Percentiles rank a stretch among this genome's conserved stretches.
These are phyloP conservation scores for Syritta pipiens DNA, from an alignment of 2,888 invertebrate species.

Conservation along the genomic window DNA sequence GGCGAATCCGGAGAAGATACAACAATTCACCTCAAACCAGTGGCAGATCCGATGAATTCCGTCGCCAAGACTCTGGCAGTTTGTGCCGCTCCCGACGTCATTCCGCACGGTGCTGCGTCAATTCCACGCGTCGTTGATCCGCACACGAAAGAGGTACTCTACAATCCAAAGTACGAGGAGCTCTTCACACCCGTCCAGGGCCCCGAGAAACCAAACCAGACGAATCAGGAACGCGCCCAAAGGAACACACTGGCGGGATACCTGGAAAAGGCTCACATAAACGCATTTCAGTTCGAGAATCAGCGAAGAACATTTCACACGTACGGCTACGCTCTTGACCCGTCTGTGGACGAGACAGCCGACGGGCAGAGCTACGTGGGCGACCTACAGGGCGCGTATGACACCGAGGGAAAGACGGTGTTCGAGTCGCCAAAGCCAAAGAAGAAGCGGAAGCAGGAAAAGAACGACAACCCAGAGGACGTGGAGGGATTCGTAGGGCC, in stretches of 20 bases:
- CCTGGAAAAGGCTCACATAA: slow-evolving; percentile 96
- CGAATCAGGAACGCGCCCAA: slow-evolving; percentile 91
- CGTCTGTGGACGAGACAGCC: slow-evolving; percentile 85
- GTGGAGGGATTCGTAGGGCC: slow-evolving; percentile 97
- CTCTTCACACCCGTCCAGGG: slow-evolving; percentile 95
- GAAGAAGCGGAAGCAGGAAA: slow-evolving; percentile 89
- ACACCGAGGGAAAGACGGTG: slow-evolving; percentile 90
- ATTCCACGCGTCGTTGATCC: slow-evolving; percentile 87
- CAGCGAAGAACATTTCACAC: slow-evolving; percentile 96
- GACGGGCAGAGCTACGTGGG: slow-evolving; percentile 81
- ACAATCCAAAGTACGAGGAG: slow-evolving; percentile 97
- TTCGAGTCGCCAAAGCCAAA: slow-evolving; percentile 91
- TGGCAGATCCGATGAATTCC: slow-evolving; percentile 81
- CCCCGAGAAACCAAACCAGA: slow-evolving; percentile 95
- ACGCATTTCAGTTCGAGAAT: slow-evolving; percentile 98
- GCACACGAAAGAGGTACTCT: slow-evolving; percentile 88
- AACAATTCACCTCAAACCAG: slow-evolving; percentile 81
- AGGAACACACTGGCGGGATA: slow-evolving; percentile 96
- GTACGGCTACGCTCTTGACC: slow-evolving; percentile 97
- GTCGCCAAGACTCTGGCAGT: slow-evolving; percentile 84
- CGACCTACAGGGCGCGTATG: slow-evolving; percentile 85
- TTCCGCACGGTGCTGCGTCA: slow-evolving; percentile 88
- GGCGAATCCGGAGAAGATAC: slow-evolving; percentile 79
- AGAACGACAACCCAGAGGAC: slow-evolving; percentile 94
- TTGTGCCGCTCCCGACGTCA: slow-evolving; percentile 90